Evolutionary conservation across 2,888 invertebrate genomes (phyloP), one percentile per base, ranked within the genome.

Genomic region (Selenia dentaria): DNA sequence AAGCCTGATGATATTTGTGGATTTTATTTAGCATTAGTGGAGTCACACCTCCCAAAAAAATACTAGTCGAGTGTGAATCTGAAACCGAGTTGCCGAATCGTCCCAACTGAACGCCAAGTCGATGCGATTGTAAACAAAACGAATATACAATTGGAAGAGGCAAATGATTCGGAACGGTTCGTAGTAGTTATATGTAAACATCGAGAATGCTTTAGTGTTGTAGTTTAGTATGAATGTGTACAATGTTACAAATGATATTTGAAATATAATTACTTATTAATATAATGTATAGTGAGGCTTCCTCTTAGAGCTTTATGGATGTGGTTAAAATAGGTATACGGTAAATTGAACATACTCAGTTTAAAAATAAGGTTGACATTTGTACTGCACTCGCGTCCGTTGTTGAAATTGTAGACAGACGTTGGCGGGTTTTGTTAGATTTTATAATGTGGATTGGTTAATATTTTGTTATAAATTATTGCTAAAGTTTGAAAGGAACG

Each of bases 271-370:
- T 70, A 74, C 75, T 74, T 79, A 47, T 76, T 70, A 70, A 76
- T 77, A 77, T 82, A n/a, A 78, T 83, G 80, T 88, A 85, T 85
- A 87, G 87, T 67, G 87, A 89, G 87, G 89, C 88, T 89, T 89
- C 89, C 87, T 86, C 80, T 79, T 84, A 86, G 83, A 86, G 86
- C 84, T 85, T 84, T 86, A 85, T 82, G 82, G 75, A 82, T 79
- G 82, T 82, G 87, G 80, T 83, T 80, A 78, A 79, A 59, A 64
- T 71, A 83, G 82, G 87, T 87, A 86, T 86, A 86, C 86, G 87
- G 82, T 78, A 82, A 83, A 74, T 74, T 79, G 75, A 83, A 81
- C 86, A 84, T 87, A 87, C 87, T 88, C 88, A 85, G 76, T 85
- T 77, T 74, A 64, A 70, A 57, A 55, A 59, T 73, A 81, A 82